Base-by-base conservation (phyloP, 2,113 vertebrate species). In the human region DNA sequence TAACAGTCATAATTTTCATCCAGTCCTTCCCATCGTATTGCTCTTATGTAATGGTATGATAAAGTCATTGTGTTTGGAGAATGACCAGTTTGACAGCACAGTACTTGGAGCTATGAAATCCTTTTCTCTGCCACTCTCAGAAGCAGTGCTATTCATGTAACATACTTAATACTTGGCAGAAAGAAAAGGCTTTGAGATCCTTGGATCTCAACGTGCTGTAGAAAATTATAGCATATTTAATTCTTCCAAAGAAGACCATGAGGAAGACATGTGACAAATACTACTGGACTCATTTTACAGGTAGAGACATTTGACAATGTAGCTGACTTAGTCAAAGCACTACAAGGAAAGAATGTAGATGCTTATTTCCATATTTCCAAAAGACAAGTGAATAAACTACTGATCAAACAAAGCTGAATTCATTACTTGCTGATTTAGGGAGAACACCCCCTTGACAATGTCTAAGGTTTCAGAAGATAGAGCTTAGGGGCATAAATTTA, bases 1-100 rank as follows among this genome's bases (percentile, higher is more conserved):
- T 70, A 90, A 80, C 45, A 30, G 59, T 93, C 81, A 79, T 97
- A 83, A 72, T 96, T 95, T 89, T 84, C 79, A 87, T 32, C 4
- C 4, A 48, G 2, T 70, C 84, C 45, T 90, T 94, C 30, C 68
- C 25, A n/a, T 52, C 73, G 70, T 38, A 6, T 48, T 64, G 72
- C 50, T 84, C 57, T 96, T 68, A 55, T 50, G 40, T n/a, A 70
- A 95, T 25, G 72, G 23, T 35, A 17, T 93, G 87, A 96, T 79
- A 48, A 87, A 90, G 50, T 57, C n/a, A 5, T 55, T 79, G 73
- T 50, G 72, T n/a, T 76, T 23, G 59, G 95, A 82, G 40, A 79
- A 45, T 52, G 38, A 64, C 38, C 14, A 20, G 25, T 68, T 55
- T 89, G 93, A 61, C 57, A 64, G 50, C 55, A 4, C 22, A 25